A percentile compares a stretch with the other conserved stretches of the same genome.
Evolutionary conservation across 2,888 invertebrate species (phyloP).

Genomic region (Plebejus argus): DNA sequence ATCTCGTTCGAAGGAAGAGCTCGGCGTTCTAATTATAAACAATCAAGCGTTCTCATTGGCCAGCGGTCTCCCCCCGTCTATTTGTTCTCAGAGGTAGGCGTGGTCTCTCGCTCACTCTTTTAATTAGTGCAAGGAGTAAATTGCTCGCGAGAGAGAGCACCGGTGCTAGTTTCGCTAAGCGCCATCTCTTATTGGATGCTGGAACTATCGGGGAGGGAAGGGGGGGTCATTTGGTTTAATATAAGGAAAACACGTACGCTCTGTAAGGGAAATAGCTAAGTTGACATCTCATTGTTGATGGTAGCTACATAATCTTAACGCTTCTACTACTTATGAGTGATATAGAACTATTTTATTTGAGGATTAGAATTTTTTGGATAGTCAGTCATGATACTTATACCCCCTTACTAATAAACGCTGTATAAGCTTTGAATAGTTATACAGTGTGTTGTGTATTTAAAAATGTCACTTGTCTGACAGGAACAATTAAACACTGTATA

Average conservation of each 20-base stretch:
- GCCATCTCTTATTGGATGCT: slow-evolving; percentile 78
- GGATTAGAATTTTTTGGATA: neutral
- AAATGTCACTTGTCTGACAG: no score
- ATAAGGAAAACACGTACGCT: slow-evolving; percentile 78
- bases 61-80: slow-evolving; percentile 67
- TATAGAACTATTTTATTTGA: neutral
- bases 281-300: slow-evolving; percentile 71
- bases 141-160: slow-evolving; percentile 77
- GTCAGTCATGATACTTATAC: no score
- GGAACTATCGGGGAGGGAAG: slow-evolving; percentile 61
- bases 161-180: slow-evolving; percentile 64
- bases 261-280: slow-evolving; percentile 73
- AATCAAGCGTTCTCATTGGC: slow-evolving; percentile 78
- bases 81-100: slow-evolving; percentile 77
- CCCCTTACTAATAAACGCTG: no score
- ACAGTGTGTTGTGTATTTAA: no score
- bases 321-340: neutral
- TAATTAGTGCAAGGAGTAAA: slow-evolving; percentile 82
- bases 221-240: slow-evolving; percentile 69
- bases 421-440: no score
- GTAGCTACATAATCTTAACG: slow-evolving; percentile 59
- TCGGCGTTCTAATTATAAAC: slow-evolving; percentile 79
- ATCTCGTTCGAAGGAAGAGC: slow-evolving; percentile 71
- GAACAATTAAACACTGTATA: no score
- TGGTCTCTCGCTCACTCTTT: slow-evolving; percentile 78